phyloP scores from a whole-genome alignment of 2,888 invertebrate species.

The Melipona bicolor region DNA sequence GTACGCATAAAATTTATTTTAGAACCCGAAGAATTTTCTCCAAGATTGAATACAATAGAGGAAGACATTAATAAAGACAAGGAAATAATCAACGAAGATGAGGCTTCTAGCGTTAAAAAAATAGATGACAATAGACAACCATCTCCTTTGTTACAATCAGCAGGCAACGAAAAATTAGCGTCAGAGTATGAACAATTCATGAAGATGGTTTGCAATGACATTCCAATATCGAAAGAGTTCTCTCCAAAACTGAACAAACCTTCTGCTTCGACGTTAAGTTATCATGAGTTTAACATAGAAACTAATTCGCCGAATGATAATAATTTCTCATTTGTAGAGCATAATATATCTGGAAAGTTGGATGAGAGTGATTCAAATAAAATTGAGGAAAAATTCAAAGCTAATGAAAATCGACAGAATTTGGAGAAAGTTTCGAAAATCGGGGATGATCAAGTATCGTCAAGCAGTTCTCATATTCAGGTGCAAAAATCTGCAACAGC shows the following conservation, averaged over 20 bases:
- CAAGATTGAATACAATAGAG: constrained; percentile 25
- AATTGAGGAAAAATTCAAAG: constrained; percentile 29
- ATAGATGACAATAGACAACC: constrained; percentile 45
- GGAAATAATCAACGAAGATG: constrained; percentile 23
- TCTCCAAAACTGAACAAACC: constrained; percentile 53
- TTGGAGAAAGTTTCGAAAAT: constrained; percentile 25
- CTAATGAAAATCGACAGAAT: constrained; percentile 39
- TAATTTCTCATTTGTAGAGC: constrained; percentile 41
- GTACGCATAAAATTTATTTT: constrained; percentile 26
- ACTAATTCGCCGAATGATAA: constrained; percentile 61
- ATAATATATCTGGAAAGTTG: constrained; percentile 3
- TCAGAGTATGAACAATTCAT: constrained; percentile 87
- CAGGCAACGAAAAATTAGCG: constrained; percentile 81
- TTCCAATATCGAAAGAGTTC: constrained; percentile 56
- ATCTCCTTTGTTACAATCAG: constrained; percentile 46
- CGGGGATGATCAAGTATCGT: constrained; percentile 26
- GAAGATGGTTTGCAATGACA: constrained; percentile 85
- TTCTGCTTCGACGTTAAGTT: constrained; percentile 62
- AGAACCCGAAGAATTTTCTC: constrained; percentile 48
- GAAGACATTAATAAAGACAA: constrained; percentile 44
- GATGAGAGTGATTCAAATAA: constrained; percentile 33
- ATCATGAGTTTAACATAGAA: constrained; percentile 73
- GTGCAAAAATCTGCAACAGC: constrained; percentile 5
- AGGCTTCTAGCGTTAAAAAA: constrained; percentile 30
- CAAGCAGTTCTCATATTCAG: constrained; percentile 28